A percentile compares a stretch with the other conserved stretches of the same genome.
Conservation (phyloP, 1,140 invertebrate species). For the Subanguina moxae region DNA sequence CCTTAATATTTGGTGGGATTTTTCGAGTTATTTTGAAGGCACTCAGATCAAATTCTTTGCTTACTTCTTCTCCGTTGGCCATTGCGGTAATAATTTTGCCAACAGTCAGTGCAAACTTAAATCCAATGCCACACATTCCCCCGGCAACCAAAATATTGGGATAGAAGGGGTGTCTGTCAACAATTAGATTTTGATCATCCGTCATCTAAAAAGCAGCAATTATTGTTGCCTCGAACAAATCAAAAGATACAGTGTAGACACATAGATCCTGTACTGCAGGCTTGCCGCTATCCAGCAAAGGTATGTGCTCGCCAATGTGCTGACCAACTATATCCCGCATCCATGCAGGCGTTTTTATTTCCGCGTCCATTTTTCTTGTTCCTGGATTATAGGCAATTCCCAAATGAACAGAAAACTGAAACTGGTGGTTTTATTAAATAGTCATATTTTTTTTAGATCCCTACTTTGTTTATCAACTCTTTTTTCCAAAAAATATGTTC, state of each 20-base stretch:
- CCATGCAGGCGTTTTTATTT: slow-evolving; percentile 14
- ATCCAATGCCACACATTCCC: slow-evolving; percentile 50
- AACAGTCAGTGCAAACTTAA: slow-evolving; percentile 46
- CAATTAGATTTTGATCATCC: slow-evolving; percentile 40
- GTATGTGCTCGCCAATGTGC: slow-evolving; percentile 43
- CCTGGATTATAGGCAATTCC: slow-evolving; percentile 3
- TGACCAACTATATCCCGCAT: slow-evolving; percentile 3
- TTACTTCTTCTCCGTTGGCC: slow-evolving; percentile 11
- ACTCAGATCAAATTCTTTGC: neutral
- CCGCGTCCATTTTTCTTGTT: slow-evolving; percentile 2
- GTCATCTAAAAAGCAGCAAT: slow-evolving; percentile 39
- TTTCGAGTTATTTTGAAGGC: neutral
- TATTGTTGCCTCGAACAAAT: neutral
- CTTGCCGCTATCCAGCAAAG: slow-evolving; percentile 28
- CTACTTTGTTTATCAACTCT: no score
- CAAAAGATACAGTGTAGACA: slow-evolving; percentile 43
- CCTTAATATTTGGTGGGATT: slow-evolving; percentile 1
- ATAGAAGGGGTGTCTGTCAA: slow-evolving; percentile 42
- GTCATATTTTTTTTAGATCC: no score
- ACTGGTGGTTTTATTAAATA: no score
- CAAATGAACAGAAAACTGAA: slow-evolving; percentile 9
- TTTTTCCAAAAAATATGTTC: no score
- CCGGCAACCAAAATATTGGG: slow-evolving; percentile 44
- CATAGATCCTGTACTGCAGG: slow-evolving; percentile 33
- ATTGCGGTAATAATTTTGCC: slow-evolving; percentile 41